Evolutionary conservation across 2,888 invertebrate genomes (phyloP).

Genomic region (Epiblema foenella): DNA sequence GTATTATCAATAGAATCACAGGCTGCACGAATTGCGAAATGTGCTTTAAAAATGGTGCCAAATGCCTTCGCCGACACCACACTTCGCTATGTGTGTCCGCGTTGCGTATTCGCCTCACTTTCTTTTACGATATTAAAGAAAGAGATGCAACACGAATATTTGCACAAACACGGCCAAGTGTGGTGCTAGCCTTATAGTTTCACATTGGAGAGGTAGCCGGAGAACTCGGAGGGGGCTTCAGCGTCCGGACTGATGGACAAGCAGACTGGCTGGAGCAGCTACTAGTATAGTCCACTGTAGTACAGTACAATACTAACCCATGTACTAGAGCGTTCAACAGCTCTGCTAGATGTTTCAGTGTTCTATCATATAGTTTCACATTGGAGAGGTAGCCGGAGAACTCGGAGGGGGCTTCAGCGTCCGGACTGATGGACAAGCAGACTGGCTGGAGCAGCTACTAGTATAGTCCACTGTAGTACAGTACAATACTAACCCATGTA

Average conservation of each 20-base stretch:
- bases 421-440: conserved; percentile 61
- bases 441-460: conserved; percentile 76
- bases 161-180: too few relatives aligned
- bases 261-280: conserved; percentile 71
- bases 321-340: conserved; percentile 67
- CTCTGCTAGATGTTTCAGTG: conserved; percentile 70
- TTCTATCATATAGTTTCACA: conserved; percentile 72
- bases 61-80: too few relatives aligned
- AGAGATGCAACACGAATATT: too few relatives aligned
- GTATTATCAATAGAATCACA: too few relatives aligned
- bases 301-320: neutral
- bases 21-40: too few relatives aligned
- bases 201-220: conserved; percentile 61
- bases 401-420: conserved; percentile 53
- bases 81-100: too few relatives aligned
- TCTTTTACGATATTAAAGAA: too few relatives aligned
- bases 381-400: conserved; percentile 58
- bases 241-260: conserved; percentile 61
- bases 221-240: conserved; percentile 53
- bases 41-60: too few relatives aligned
- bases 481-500: conserved; percentile 35
- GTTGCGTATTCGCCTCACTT: too few relatives aligned
- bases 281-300: conserved; percentile 52
- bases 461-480: too few relatives aligned
- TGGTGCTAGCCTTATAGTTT: too few relatives aligned